Percentiles rank a stretch among this genome's conserved stretches.
Evolutionary conservation across 2,797 vertebrate genomes (phyloP).

Genomic region (Arrhamphus sclerolepis): DNA sequence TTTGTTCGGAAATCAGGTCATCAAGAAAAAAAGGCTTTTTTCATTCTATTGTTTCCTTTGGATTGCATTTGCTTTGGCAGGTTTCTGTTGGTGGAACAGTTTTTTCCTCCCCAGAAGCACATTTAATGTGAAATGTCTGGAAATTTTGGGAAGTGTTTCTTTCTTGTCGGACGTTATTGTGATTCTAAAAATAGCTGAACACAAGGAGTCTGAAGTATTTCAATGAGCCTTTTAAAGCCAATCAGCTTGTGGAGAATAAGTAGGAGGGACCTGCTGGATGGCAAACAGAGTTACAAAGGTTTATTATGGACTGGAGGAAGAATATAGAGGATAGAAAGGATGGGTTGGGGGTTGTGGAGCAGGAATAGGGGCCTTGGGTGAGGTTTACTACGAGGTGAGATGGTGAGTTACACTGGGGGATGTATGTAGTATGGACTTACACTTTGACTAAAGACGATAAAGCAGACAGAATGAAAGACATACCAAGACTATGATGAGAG

Average conservation of each 20-base stretch:
- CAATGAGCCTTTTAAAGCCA: conserved; percentile 26
- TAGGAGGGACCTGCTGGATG: conserved; percentile 38
- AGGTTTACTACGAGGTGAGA: conserved; percentile 4
- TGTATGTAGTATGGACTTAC: too few species aligned
- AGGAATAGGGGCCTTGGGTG: not conserved
- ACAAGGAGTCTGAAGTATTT: conserved; percentile 56
- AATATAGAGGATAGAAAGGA: conserved; percentile 7
- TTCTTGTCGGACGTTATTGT: conserved; percentile 72
- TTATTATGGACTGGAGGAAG: conserved; percentile 25
- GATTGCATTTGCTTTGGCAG: conserved; percentile 72
- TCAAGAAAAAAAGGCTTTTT: conserved; percentile 56
- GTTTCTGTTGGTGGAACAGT: conserved; percentile 58
- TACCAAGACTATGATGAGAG: too few species aligned
- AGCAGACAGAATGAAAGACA: too few species aligned
- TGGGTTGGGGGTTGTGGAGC: not conserved
- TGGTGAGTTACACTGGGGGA: not conserved
- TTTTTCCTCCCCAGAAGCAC: conserved; percentile 61
- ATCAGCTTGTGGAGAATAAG: conserved; percentile 18
- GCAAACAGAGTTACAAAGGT: conserved; percentile 23
- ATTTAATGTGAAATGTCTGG: conserved; percentile 76
- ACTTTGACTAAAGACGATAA: too few species aligned
- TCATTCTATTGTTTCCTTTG: conserved; percentile 79
- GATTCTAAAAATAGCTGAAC: conserved; percentile 77
- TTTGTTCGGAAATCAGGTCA: conserved; percentile 57
- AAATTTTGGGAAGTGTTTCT: conserved; percentile 62